Percentiles rank a stretch among this genome's conserved stretches.
Evolutionary conservation across 2,113 vertebrate genomes (phyloP).

Genomic region (Axis porcinus): DNA sequence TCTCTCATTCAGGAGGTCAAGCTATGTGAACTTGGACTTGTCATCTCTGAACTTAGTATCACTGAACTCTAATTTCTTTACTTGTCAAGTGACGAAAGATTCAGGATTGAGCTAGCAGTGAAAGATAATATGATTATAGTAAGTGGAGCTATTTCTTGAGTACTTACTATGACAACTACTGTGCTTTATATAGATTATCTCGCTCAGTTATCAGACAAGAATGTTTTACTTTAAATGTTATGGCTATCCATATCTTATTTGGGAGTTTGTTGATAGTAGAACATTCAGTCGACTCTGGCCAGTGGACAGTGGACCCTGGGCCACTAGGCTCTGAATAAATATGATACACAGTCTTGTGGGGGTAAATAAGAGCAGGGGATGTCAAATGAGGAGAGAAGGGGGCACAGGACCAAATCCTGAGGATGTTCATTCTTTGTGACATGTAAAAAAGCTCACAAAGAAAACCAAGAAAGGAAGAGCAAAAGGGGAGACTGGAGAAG

Average conservation of each 20-base stretch:
- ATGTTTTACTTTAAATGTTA: not conserved
- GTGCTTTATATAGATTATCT: not conserved
- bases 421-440: not conserved
- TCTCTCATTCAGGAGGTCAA: not conserved
- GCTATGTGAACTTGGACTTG: not conserved
- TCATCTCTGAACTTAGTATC: not conserved
- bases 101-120: not conserved
- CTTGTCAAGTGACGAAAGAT: not conserved
- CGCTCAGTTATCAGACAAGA: not conserved
- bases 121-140: not conserved
- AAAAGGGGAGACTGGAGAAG: not conserved
- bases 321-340: not conserved
- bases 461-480: not conserved
- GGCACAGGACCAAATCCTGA: not conserved
- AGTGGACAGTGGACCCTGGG: not conserved
- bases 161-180: not conserved
- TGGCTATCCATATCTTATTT: not conserved
- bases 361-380: not conserved
- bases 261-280: not conserved
- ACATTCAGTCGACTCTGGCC: not conserved
- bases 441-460: not conserved
- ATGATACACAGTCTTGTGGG: not conserved
- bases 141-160: not conserved
- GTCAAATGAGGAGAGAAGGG: not conserved
- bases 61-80: not conserved